Evolutionary conservation across 2,113 vertebrate species (phyloP).

Genomic region (Benitochromis conjunctus): DNA sequence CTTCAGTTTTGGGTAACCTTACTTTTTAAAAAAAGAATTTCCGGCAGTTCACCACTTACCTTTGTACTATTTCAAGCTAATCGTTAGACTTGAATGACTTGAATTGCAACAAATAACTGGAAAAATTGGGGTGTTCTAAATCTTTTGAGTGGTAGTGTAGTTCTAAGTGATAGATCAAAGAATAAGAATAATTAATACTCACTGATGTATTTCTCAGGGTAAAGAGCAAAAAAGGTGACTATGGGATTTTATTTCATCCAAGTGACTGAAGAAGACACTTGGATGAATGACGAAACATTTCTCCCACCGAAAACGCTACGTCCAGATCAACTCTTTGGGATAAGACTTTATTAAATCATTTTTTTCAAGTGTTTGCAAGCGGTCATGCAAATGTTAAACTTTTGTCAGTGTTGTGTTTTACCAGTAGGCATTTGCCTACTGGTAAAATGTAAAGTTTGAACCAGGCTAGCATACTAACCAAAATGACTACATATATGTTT

Average conservation of each 20-base stretch:
- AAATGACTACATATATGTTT: neutral
- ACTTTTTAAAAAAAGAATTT: neutral
- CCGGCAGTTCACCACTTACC: neutral
- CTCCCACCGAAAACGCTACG: too few relatives aligned
- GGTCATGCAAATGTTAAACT: accelerated
- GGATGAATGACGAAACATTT: too few relatives aligned
- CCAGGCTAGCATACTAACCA: neutral
- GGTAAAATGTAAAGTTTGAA: neutral
- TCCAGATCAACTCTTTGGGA: too few relatives aligned
- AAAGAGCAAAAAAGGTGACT: accelerated
- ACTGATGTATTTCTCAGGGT: neutral
- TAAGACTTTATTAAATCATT: too few relatives aligned
- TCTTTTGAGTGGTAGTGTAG: neutral
- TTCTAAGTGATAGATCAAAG: neutral
- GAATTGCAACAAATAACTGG: neutral
- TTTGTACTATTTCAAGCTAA: neutral
- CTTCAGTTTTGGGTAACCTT: neutral
- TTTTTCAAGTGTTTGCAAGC: neutral
- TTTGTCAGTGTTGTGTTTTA: neutral
- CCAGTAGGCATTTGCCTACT: too few relatives aligned
- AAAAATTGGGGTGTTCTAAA: neutral
- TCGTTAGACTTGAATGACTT: neutral
- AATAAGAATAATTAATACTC: neutral
- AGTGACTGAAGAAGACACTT: too few relatives aligned
- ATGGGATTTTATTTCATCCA: too few relatives aligned